Evolutionary conservation across 2,797 vertebrate species (phyloP), one percentile per base, ranked within the genome.

Genomic region (Coreius guichenoti): DNA sequence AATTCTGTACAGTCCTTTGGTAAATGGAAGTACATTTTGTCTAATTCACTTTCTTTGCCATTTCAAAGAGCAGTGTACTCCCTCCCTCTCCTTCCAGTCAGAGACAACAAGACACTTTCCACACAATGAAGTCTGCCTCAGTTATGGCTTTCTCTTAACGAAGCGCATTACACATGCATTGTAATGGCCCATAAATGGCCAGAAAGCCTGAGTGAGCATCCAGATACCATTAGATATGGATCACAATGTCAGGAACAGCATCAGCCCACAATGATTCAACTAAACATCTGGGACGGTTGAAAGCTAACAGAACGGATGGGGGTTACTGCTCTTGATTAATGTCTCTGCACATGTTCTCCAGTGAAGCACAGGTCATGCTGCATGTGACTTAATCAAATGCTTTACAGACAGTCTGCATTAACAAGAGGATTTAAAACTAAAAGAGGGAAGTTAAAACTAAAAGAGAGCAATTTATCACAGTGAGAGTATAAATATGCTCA

Each of bases 101-200:
- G 33, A 85, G 75, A 72, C 75, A 69, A 69, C n/a, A 82, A 86
- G 86, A 82, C 84, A 78, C 73, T 80, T 83, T 47, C 81, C 47
- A 67, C 76, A 85, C 69, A 79, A 75, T 80, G 73, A 83, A 85
- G 70, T 68, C 49, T 39, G 39, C 58, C 36, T 87, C 72, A 70
- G 80, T 84, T 79, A 70, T 82, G 81, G 77, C 51, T 74, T 67
- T 76, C 67, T 82, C 63, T 78, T 86, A 84, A 87, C 45, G 26
- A 73, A 82, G 79, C 63, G 81, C 83, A 33, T 86, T 72, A 87
- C 81, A 77, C 63, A 56, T 77, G n/a, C 65, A 23, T 73, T 77
- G 83, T 87, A 90, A 90, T 89, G 76, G 88, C 19, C 89, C 82
- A 88, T 89, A 89, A 90, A 90, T 88, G 86, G 87, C 76, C 56